These are phyloP conservation scores for Gallirallus australis DNA, from an alignment of 2,797 vertebrate genomes.

Conservation along the genomic window DNA sequence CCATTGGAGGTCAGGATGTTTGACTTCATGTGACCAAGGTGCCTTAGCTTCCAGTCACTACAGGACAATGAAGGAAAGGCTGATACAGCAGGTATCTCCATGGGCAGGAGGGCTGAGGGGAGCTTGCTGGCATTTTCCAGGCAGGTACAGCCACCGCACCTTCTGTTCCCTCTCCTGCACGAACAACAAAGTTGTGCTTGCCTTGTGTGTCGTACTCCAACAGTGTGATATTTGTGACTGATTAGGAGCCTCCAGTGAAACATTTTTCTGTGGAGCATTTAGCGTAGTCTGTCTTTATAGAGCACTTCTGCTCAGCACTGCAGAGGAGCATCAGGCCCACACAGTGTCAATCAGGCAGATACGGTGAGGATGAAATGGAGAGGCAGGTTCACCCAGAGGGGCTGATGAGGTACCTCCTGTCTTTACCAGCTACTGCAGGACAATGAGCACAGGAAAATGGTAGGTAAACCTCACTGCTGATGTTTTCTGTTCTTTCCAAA, in stretches of 20 bases:
- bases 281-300: background rate
- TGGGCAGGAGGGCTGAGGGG: background rate
- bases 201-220: background rate
- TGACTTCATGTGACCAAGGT: background rate
- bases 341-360: background rate
- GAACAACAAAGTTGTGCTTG: background rate
- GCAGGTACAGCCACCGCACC: background rate
- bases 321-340: accelerated
- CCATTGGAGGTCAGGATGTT: background rate
- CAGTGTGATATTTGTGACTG: background rate
- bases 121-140: background rate
- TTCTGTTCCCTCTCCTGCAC: background rate
- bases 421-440: background rate
- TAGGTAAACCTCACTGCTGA: background rate
- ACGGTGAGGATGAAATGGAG: accelerated
- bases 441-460: background rate
- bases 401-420: background rate
- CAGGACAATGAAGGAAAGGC: background rate
- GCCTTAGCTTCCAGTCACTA: background rate
- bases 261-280: background rate
- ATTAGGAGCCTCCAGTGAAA: background rate
- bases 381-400: background rate
- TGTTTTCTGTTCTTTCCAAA: background rate
- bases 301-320: accelerated
- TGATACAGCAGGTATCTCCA: accelerated